phyloP scores from a whole-genome alignment of 2,797 vertebrate genomes.

The Hylomyscus alleni region DNA sequence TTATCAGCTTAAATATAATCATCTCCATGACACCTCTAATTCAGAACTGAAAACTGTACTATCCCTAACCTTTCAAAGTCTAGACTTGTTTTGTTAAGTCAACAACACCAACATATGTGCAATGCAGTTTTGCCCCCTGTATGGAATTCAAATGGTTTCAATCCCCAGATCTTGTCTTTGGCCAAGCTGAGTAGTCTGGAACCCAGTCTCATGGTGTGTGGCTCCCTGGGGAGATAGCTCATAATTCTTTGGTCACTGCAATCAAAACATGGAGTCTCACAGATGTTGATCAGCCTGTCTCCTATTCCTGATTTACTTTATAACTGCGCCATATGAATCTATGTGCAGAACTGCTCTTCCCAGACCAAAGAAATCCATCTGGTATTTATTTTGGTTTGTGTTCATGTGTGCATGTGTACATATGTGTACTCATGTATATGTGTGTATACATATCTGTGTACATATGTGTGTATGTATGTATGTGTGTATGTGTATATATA shows the following conservation, averaged over 20 bases:
- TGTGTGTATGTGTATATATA: fast-evolving
- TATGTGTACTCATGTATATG: fast-evolving
- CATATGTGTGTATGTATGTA: fast-evolving
- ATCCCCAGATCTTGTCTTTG: neutral
- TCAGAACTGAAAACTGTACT: neutral
- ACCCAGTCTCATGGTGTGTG: no score
- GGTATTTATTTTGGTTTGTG: neutral
- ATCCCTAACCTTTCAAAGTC: neutral
- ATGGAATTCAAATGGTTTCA: neutral
- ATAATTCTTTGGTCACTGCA: neutral
- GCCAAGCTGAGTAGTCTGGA: neutral
- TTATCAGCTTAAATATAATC: neutral
- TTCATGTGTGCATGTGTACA: neutral
- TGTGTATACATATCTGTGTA: neutral
- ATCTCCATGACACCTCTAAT: neutral
- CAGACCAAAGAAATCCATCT: neutral
- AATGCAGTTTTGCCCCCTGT: neutral
- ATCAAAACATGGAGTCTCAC: neutral
- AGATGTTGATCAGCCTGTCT: neutral
- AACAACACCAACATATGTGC: neutral
- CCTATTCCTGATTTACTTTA: neutral
- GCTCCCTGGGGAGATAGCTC: neutral
- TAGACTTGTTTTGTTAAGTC: constrained; percentile 14
- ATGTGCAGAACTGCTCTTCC: neutral
- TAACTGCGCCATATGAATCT: neutral